Percentiles rank a stretch among this genome's conserved stretches.
Conservation (phyloP, 2,888 invertebrate species). For the Artemia sinica region DNA sequence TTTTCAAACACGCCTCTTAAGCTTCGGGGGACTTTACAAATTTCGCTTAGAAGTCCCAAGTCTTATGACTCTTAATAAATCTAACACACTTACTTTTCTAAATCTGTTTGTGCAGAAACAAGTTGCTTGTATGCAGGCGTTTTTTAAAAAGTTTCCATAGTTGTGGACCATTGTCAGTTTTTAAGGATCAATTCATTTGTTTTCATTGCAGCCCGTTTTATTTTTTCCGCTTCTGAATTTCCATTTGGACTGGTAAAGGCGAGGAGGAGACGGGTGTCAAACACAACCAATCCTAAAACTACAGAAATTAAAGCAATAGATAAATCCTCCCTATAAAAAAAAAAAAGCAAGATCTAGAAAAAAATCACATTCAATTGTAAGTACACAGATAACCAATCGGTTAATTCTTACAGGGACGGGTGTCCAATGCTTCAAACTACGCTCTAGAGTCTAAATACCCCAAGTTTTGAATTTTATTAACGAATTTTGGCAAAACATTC, state of each 20-base stretch:
- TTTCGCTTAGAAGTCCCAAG: no score
- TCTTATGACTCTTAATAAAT: no score
- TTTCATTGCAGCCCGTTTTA: slow-evolving; percentile 52
- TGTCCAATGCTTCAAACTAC: no score
- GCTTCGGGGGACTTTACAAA: no score
- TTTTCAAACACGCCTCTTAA: no score
- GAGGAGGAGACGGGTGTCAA: slow-evolving; percentile 50
- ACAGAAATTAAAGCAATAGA: slow-evolving; percentile 9
- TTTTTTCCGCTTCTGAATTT: slow-evolving; percentile 45
- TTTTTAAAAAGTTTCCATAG: slow-evolving; percentile 52
- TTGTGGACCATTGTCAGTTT: slow-evolving; percentile 47
- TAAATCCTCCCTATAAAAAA: slow-evolving; percentile 17
- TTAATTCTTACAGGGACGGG: no score
- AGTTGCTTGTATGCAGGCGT: slow-evolving; percentile 55
- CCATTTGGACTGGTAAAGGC: slow-evolving; percentile 40
- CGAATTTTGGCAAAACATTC: no score
- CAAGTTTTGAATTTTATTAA: no score
- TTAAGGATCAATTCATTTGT: slow-evolving; percentile 52
- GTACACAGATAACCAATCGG: no score
- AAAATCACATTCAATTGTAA: neutral
- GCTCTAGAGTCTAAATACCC: no score
- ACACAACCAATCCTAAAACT: slow-evolving; percentile 56
- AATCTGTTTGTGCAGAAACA: slow-evolving; percentile 46
- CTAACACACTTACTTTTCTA: slow-evolving; percentile 41
- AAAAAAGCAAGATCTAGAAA: slow-evolving; percentile 16